Evolutionary conservation across 1,140 invertebrate genomes (phyloP), one percentile per base, ranked within the genome.

Genomic region (Daktulosphaira vitifoliae): DNA sequence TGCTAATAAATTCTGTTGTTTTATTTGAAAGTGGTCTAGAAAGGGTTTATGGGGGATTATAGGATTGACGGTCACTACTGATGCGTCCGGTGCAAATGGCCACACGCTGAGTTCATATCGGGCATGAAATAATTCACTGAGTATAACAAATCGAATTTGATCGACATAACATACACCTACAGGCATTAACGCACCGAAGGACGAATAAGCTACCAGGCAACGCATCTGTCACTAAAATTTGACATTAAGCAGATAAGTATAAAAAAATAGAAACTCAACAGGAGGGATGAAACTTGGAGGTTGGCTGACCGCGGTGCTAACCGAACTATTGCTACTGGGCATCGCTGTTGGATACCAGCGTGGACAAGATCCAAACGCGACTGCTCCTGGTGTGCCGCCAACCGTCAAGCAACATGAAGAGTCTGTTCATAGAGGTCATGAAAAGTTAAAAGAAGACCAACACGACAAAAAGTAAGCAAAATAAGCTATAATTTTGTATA

Each of bases 281-380:
- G n/a, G 44, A 20, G 15, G 44, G 44, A 16, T 20, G 53, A 37
- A 23, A 9, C 16, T 3, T 29, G 42, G 26, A 22, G 22, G 16
- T 29, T 18, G 37, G 54, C 38, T 33, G 29, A 11, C 29, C 11
- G 29, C 29, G 29, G 3, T 37, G 25, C 9, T 54, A 50, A 44
- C 15, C 29, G 64, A 51, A 26, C 42, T 59, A 26, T 23, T 65
- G 42, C 37, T 65, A 33, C n/a, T 59, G 20, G 68, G 25, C 37
- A 39, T 39, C 25, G 20, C 49, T 26, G 52, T 50, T 38, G 44
- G 39, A 15, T 71, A 71, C 25, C 72, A 78, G 15, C 78, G 84
- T 65, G 85, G 86, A n/a, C 86, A 87, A 74, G 86, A 88, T 76
- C 86, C 85, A 0, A 78, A 78, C 68, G 81, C 82, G 70, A 25